phyloP scores from a whole-genome alignment of 2,797 vertebrate genomes.

The Valencia hispanica region DNA sequence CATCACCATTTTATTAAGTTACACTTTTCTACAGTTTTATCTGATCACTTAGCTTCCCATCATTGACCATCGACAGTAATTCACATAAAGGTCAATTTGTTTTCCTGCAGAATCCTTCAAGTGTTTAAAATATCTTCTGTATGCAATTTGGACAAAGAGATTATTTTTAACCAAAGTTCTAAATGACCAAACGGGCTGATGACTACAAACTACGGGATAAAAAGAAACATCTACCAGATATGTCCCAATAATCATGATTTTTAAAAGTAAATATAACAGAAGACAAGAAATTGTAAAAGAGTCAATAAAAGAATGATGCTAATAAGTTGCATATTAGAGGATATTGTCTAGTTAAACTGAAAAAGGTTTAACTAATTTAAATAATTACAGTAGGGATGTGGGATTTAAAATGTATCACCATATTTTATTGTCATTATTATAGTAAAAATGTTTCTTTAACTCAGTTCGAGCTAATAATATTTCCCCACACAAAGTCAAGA shows the following conservation, averaged over 20 bases:
- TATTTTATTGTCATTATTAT: too few relatives aligned
- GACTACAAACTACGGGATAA: background rate
- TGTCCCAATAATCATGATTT: background rate
- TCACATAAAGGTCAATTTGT: slow-evolving; percentile 13
- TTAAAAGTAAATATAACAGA: background rate
- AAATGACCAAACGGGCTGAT: background rate
- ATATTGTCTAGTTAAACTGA: background rate
- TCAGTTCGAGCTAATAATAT: too few relatives aligned
- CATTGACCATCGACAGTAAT: background rate
- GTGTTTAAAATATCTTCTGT: background rate
- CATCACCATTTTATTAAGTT: slow-evolving; percentile 1
- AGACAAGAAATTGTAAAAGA: background rate
- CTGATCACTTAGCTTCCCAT: slow-evolving; percentile 10
- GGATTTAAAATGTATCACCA: too few relatives aligned
- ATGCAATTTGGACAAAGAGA: slow-evolving; percentile 11
- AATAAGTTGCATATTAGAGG: background rate
- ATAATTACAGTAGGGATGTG: too few relatives aligned
- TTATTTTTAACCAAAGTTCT: background rate
- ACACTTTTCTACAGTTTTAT: slow-evolving; percentile 3
- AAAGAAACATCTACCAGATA: background rate
- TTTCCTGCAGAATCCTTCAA: background rate
- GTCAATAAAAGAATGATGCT: background rate
- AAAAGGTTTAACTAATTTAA: background rate
- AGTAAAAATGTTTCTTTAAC: too few relatives aligned
- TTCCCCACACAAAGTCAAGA: too few relatives aligned